A percentile compares a stretch with the other conserved stretches of the same genome.
Evolutionary conservation across 2,113 vertebrate species (phyloP).

Genomic region (Amia ocellicauda): DNA sequence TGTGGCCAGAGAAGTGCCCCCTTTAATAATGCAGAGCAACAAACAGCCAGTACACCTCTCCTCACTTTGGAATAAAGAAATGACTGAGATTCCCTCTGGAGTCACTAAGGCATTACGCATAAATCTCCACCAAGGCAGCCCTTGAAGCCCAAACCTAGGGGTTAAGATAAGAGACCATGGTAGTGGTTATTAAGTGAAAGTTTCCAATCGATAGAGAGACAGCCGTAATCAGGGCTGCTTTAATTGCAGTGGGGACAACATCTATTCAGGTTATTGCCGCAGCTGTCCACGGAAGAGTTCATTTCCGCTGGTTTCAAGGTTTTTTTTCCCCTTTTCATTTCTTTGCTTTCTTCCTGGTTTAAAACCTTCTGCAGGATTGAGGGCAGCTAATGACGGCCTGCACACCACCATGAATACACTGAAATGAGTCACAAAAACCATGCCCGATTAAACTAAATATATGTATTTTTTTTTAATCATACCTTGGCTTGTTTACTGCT

Average conservation of each 20-base stretch:
- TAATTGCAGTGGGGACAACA: constrained; percentile 70
- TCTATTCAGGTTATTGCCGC: constrained; percentile 67
- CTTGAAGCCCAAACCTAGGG: constrained; percentile 56
- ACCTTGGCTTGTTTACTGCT: no score
- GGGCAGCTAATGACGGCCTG: no score
- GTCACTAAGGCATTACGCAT: constrained; percentile 50
- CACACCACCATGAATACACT: no score
- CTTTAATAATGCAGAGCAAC: constrained; percentile 49
- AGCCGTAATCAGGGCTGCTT: constrained; percentile 68
- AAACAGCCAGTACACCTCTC: constrained; percentile 41
- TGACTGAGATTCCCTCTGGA: constrained; percentile 59
- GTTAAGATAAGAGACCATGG: constrained; percentile 68
- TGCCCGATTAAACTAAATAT: no score
- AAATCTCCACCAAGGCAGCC: constrained; percentile 53
- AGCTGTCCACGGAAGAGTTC: constrained; percentile 54
- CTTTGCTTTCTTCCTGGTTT: constrained; percentile 18
- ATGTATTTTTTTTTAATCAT: no score
- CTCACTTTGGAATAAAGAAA: constrained; percentile 55
- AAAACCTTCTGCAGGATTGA: no score
- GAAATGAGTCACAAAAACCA: no score
- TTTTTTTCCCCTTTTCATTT: constrained; percentile 22
- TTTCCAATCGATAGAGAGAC: constrained; percentile 68
- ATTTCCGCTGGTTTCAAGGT: constrained; percentile 46
- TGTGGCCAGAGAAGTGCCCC: constrained; percentile 22
- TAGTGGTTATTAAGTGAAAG: constrained; percentile 72